These are phyloP conservation scores for Apoda limacodes DNA, from an alignment of 2,888 invertebrate species.

Conservation along the genomic window DNA sequence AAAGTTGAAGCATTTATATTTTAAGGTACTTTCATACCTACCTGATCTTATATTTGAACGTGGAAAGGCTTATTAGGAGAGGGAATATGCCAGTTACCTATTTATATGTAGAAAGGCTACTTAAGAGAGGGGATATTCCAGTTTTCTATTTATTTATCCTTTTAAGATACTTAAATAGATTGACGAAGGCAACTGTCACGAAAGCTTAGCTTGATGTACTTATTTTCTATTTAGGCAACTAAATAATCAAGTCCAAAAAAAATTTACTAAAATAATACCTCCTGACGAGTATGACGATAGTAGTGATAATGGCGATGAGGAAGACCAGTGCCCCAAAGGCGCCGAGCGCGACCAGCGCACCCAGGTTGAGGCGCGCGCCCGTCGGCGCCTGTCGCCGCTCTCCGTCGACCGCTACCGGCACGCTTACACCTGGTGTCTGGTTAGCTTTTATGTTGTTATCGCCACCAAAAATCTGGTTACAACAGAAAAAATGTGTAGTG, in stretches of 20 bases:
- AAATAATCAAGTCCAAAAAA: no score
- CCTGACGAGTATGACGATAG: conserved; percentile 87
- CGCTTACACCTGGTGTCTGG: conserved; percentile 75
- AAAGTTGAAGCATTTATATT: conserved; percentile 28
- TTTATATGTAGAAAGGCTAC: no score
- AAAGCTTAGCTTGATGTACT: conserved; percentile 2
- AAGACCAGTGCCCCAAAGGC: conserved; percentile 94
- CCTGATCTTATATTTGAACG: no score
- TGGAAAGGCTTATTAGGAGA: no score
- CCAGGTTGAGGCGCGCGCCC: conserved; percentile 82
- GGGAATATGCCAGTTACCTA: no score
- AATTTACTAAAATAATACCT: no score
- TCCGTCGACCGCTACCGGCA: conserved; percentile 75
- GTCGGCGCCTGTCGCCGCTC: conserved; percentile 71
- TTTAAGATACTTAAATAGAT: no score
- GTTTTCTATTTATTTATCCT: no score
- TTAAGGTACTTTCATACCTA: conserved; percentile 33
- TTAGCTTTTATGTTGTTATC: conserved; percentile 73
- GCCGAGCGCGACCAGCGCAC: conserved; percentile 89
- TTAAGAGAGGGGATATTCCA: no score
- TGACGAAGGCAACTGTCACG: conserved; percentile 15
- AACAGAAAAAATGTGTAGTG: background rate
- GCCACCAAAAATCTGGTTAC: conserved; percentile 48
- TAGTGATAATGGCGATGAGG: conserved; percentile 88
- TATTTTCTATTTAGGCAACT: no score